Base-by-base conservation (phyloP, 2,888 invertebrate species). In the Idaea straminata region DNA sequence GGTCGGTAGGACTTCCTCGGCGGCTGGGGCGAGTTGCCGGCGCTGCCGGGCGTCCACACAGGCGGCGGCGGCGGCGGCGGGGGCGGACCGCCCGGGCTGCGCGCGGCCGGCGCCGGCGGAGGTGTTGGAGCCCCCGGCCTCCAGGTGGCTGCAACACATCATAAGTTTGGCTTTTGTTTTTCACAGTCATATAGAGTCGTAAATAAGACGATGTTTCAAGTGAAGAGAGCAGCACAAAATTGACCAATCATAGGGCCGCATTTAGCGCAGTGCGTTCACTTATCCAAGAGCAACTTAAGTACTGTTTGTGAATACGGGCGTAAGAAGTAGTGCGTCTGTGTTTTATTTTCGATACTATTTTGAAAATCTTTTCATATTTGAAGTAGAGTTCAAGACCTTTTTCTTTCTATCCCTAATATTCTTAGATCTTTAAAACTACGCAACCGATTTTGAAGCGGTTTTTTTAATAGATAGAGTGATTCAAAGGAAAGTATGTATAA, bases 1-100 rank as follows among this genome's bases (percentile, higher is more conserved):
- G 97, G 96, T 70, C 96, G 94, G 91, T 97, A 97, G 83, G 95
- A 94, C 87, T 97, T 97, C 75, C 96, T 94, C 74, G 96, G 95
- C 36, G 94, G 89, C 64, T 94, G 94, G 59, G 97, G 97, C 79
- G 97, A 97, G 57, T 96, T 94, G 71, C 94, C 94, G 62, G 95
- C 95, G 77, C 94, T 95, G 72, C 95, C 94, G 13, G 97, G 97
- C 36, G 95, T 95, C 97, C 97, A 97, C 74, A 97, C 93, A 25
- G 96, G 95, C 61, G 94, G 94, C 66, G 95, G 93, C 64, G 95
- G 94, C 71, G 94, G 94, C 76, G 92, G 93, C 68, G 94, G 92
- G 70, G 92, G 92, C 61, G 83, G 91, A 81, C 88, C 90, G 72
- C 92, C 92, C 82, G 91, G 91, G 75, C 78, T 89, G 78, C 74